A percentile compares a stretch with the other conserved stretches of the same genome.
Conservation (phyloP, 1,140 invertebrate species). For the Zaprionus davidi region DNA sequence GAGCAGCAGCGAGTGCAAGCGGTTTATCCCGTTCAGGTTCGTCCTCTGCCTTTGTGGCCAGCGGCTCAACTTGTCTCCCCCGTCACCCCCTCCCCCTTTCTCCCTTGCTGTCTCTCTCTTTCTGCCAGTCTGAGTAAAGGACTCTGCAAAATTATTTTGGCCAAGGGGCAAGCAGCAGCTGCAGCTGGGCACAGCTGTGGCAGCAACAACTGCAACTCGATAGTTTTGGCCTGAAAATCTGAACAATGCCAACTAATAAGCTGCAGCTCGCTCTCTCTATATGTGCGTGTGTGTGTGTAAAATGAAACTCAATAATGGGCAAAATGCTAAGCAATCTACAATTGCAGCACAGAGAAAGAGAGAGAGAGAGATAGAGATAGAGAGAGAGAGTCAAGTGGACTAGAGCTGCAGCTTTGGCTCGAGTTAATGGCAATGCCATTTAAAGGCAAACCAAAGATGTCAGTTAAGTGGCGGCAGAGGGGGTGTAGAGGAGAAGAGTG, state of each 20-base stretch:
- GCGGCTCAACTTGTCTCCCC: constrained; percentile 25
- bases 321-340: constrained; percentile 38
- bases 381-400: too few relatives aligned
- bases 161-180: constrained; percentile 37
- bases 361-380: not conserved
- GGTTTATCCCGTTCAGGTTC: not conserved
- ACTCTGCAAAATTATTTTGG: constrained; percentile 50
- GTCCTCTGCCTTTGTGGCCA: constrained; percentile 18
- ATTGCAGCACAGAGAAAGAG: not conserved
- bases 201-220: constrained; percentile 46
- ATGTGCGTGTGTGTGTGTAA: constrained; percentile 12
- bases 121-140: constrained; percentile 30
- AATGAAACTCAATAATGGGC: constrained; percentile 46
- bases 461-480: constrained; percentile 3
- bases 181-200: not conserved
- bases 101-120: not conserved
- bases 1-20: constrained; percentile 1
- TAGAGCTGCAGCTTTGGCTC: not conserved
- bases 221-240: constrained; percentile 52
- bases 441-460: constrained; percentile 54
- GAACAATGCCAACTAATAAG: constrained; percentile 54
- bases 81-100: not conserved
- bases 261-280: constrained; percentile 1
- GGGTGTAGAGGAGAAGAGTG: not conserved
- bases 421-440: constrained; percentile 54